Base-by-base conservation (phyloP, 2,113 vertebrate species). In the Bujurquina vittata region DNA sequence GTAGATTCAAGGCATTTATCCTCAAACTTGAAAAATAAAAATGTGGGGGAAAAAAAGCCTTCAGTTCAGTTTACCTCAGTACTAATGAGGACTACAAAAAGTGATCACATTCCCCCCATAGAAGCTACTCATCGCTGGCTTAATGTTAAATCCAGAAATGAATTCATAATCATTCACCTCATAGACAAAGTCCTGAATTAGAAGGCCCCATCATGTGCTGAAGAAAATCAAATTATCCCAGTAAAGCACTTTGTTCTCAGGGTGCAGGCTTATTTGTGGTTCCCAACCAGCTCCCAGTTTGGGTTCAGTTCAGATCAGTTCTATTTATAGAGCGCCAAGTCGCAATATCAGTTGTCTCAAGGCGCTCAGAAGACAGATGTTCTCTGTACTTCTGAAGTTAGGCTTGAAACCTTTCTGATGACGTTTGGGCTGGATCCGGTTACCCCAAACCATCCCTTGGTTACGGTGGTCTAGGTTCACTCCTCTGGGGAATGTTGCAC, bases 1-100 rank as follows among this genome's bases (percentile, higher is more conserved):
- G 35, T 10, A 55, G 54, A 65, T 74, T 75, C 4, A 12, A 73
- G 65, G 65, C 84, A 77, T 81, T 82, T 88, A 49, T 77, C 52
- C 52, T 60, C 52, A 81, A 83, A 88, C 35, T 18, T 33, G 9
- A 20, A 52, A 75, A 77, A 20, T 43, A 75, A 77, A 75, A 56
- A 7, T 22, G 20, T 74, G 26, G 10, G 18, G 65, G 3, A 49
- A 14, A 31, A 52, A 72, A 72, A 72, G 65, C 23, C 65, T 72
- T 72, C 65, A 5, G 17, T 20, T 72, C 31, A 3, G 6, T 14
- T 72, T 17, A 54, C 18, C 54, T 72, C 17, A n/a, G 18, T 29
- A 54, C 2, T 72, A 72, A 72, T 6, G 0, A 7, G 67, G 18
- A 54, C 2, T 0, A n/a, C 46, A 54, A 72, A 33, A 18, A 49